Conservation (phyloP, 1,140 invertebrate species). For the Achatina immaculata region DNA sequence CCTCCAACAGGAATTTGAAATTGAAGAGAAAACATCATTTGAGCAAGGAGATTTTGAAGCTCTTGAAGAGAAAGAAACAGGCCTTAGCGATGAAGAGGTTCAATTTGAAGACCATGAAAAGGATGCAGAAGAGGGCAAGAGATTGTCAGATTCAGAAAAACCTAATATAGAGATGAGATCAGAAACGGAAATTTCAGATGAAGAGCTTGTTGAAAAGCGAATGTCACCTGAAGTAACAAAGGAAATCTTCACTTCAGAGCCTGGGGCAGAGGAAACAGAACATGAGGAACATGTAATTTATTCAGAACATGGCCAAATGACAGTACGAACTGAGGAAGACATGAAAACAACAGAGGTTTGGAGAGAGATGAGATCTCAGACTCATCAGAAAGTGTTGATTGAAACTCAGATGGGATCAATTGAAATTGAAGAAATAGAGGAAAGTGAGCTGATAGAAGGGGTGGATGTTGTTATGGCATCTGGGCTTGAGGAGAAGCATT, state of each 20-base stretch:
- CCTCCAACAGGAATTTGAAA: no score
- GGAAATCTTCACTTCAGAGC: no score
- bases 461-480: constrained; percentile 21
- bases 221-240: no score
- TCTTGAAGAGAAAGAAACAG: neutral
- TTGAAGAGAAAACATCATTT: neutral
- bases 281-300: neutral
- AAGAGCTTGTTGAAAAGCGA: neutral
- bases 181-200: neutral
- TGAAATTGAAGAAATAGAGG: constrained; percentile 43
- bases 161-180: neutral
- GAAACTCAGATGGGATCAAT: constrained; percentile 49
- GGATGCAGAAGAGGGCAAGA: neutral
- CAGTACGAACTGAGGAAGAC: neutral
- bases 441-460: constrained; percentile 37
- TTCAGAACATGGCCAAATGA: neutral
- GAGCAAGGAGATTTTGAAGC: neutral
- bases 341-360: constrained; percentile 41
- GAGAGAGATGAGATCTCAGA: constrained; percentile 63
- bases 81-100: neutral
- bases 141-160: neutral
- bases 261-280: no score
- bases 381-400: constrained; percentile 47
- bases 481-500: constrained; percentile 23
- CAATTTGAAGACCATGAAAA: neutral